Conservation (phyloP, 2,888 invertebrate genomes). For the Himalopsyche kuldschensis region DNA sequence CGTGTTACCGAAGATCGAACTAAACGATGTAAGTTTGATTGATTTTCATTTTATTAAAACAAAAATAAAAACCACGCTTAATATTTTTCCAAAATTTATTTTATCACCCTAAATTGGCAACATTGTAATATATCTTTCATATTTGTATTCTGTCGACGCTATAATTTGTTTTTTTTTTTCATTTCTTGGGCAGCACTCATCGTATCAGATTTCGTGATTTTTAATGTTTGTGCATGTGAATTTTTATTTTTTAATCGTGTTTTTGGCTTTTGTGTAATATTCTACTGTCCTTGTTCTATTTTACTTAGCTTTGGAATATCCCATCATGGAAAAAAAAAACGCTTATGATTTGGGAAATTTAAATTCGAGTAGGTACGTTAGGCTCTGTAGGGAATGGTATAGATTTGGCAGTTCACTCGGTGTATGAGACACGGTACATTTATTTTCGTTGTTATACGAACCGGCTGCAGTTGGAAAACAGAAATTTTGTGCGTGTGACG, state of each 20-base stretch:
- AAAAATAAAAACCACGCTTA: background rate
- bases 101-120: background rate
- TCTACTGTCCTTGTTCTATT: background rate
- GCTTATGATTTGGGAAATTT: background rate
- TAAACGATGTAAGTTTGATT: conserved; percentile 32
- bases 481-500: too few relatives aligned
- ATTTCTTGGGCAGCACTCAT: background rate
- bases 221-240: background rate
- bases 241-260: background rate
- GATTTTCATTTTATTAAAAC: background rate
- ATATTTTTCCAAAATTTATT: background rate
- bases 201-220: background rate
- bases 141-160: background rate
- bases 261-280: background rate
- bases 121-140: background rate
- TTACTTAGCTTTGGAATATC: background rate
- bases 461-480: too few relatives aligned
- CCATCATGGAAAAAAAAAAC: background rate
- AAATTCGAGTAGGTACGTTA: background rate
- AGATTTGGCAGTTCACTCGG: background rate
- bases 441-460: too few relatives aligned
- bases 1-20: conserved; percentile 29
- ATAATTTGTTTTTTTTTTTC: background rate
- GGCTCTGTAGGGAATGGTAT: background rate
- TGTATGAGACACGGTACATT: background rate